Percentiles rank a stretch among this genome's conserved stretches.
Evolutionary conservation across 2,888 invertebrate species (phyloP).

Genomic region (Agriopis leucophaearia): DNA sequence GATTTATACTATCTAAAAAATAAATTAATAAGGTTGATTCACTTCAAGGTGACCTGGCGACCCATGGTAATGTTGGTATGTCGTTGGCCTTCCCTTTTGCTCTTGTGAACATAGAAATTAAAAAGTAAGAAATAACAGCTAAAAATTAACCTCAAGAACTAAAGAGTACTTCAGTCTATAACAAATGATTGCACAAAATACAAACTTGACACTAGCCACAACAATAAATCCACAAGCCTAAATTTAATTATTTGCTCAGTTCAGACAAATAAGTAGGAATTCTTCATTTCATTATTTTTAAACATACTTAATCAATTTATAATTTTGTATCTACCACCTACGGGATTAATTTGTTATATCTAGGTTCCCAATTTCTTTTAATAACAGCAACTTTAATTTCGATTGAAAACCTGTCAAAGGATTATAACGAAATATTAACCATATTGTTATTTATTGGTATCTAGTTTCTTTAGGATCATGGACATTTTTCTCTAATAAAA

Average conservation of each 20-base stretch:
- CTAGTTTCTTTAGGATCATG: slow-evolving; percentile 75
- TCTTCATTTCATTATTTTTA: too few relatives aligned
- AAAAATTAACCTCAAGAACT: neutral
- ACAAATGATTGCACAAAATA: neutral
- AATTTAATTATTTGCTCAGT: neutral
- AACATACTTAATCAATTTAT: neutral
- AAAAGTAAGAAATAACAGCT: neutral
- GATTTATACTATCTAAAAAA: neutral
- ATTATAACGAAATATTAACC: slow-evolving; percentile 61
- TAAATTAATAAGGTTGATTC: too few relatives aligned
- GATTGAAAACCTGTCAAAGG: slow-evolving; percentile 37
- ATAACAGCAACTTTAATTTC: neutral
- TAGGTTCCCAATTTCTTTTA: neutral
- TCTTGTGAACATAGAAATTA: neutral
- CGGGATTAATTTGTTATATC: neutral
- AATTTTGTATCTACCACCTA: neutral
- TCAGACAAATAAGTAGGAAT: neutral
- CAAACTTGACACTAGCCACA: neutral
- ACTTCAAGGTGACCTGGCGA: too few relatives aligned
- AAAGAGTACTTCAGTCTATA: neutral
- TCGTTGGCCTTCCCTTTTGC: neutral
- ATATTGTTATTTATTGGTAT: slow-evolving; percentile 82
- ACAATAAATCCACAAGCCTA: too few relatives aligned
- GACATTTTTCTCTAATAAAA: slow-evolving; percentile 76
- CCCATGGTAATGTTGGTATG: neutral